Evolutionary conservation across 92 coral and sea anemone genomes (phyloP), one percentile per base, ranked within the genome.

Genomic region (Porites evermanni): DNA sequence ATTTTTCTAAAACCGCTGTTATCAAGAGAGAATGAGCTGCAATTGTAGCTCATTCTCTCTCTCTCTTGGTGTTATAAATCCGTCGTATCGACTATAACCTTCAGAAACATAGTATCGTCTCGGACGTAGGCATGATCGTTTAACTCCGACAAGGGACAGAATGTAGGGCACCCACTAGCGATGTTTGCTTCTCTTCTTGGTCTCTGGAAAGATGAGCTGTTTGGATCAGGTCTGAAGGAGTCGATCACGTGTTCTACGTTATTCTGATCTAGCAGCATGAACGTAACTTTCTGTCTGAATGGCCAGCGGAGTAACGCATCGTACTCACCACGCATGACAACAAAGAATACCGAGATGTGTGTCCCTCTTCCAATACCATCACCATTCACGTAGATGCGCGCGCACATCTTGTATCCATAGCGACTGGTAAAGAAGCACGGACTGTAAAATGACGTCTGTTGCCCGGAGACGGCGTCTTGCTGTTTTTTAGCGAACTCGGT

Each of bases 221-320:
- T 85, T 4, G 98, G 98, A 58, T 94, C 98, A 69, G 98, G 98
- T 29, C 93, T 75, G 79, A 94, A 92, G 18, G 98, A 90, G 19
- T 94, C 98, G 59, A 92, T 94, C 74, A 87, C 89, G 84, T 94
- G 95, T 76, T 94, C 98, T 51, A 74, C 85, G 14, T 87, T 84
- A 77, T 92, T 84, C 71, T 94, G 95, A 53, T 94, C 97, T 83
- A 94, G 52, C 50, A 94, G 20, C 94, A 91, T 94, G 65, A 94
- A 78, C 18, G 94, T 89, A 29, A 94, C 97, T 77, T 94, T 89
- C 79, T 93, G 93, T 87, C 95, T 90, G 90, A 90, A 93, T 72
- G 95, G 95, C 95, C 95, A 93, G 86, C 93, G 93, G 93, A 93
- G 93, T 67, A 92, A 56, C 77, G 94, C 94, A 32, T 91, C 94